Percentiles rank a stretch among this genome's conserved stretches.
Conservation (phyloP, 2,113 vertebrate genomes). For the Rhinogobius similis region DNA sequence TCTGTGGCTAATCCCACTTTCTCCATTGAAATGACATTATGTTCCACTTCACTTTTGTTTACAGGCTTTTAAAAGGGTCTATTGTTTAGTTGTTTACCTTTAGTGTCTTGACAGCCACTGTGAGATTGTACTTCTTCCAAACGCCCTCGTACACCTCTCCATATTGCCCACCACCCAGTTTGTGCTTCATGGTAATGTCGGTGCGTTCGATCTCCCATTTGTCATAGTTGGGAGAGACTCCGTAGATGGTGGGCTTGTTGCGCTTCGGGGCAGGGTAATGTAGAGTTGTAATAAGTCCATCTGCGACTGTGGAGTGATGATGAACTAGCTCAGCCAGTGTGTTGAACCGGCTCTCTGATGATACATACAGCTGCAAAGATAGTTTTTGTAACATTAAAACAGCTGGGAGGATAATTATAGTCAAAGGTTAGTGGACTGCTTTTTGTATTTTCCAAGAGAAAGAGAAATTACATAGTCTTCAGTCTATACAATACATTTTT, state of each 20-base stretch:
- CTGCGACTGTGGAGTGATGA: constrained; percentile 94
- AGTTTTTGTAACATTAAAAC: not conserved
- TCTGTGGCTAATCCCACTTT: no score
- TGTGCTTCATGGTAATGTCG: constrained; percentile 99
- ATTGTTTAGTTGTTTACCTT: constrained; percentile 78
- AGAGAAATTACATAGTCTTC: not conserved
- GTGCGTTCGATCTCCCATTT: constrained; percentile 99
- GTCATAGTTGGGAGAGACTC: constrained; percentile 97
- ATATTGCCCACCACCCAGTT: constrained; percentile 96
- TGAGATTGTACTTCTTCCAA: constrained; percentile 98
- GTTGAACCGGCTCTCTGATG: constrained; percentile 97
- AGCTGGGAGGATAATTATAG: constrained; percentile 25
- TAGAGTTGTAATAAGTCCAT: constrained; percentile 96
- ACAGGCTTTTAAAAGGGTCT: no score
- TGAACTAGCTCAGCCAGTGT: constrained; percentile 96
- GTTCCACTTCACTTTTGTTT: no score
- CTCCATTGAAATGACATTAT: no score
- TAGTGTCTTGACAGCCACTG: constrained; percentile 95
- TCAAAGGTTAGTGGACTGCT: constrained; percentile 40
- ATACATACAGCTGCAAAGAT: constrained; percentile 89
- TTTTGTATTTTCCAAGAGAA: constrained; percentile 53
- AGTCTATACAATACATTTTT: no score
- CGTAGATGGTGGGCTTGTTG: constrained; percentile 98
- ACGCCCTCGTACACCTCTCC: constrained; percentile 98
- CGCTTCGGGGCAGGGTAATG: constrained; percentile 97